Conservation (phyloP, 1,140 invertebrate species). For the Musca vetustissima region DNA sequence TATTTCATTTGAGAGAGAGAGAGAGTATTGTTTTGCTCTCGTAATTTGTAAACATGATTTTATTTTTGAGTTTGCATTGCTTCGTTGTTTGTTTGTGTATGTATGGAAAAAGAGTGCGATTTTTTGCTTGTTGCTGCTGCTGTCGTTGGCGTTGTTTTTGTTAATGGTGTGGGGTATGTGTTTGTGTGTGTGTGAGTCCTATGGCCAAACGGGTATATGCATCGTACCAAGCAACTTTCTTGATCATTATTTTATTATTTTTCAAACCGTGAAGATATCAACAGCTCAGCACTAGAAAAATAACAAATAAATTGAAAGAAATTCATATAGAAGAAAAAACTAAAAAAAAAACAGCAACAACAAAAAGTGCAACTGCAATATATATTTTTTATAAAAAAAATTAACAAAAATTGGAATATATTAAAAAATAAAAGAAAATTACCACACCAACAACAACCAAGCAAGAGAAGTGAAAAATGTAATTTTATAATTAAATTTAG, state of each 20-base stretch:
- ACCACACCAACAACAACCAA: conserved; percentile 2
- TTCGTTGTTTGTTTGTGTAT: background rate
- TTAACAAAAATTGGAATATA: background rate
- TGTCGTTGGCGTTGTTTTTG: too few relatives aligned
- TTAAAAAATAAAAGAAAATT: background rate
- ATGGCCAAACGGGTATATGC: background rate
- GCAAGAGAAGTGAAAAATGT: conserved; percentile 10
- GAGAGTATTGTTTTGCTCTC: too few relatives aligned
- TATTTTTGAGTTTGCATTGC: background rate
- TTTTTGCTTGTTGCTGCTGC: too few relatives aligned
- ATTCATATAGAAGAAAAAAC: background rate
- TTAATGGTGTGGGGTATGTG: too few relatives aligned
- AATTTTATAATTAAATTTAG: background rate
- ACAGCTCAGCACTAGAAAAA: background rate
- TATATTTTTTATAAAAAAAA: background rate
- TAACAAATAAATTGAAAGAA: background rate
- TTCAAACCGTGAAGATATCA: conserved; percentile 17
- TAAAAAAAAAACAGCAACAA: too few relatives aligned
- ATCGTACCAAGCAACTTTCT: background rate
- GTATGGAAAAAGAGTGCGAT: too few relatives aligned
- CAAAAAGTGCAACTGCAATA: background rate
- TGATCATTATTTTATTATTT: conserved; percentile 21
- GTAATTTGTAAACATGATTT: background rate
- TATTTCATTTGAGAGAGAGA: background rate
- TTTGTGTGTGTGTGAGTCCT: too few relatives aligned